phyloP scores from a whole-genome alignment of 2,888 invertebrate species.

The Standfussiana lucernea region DNA sequence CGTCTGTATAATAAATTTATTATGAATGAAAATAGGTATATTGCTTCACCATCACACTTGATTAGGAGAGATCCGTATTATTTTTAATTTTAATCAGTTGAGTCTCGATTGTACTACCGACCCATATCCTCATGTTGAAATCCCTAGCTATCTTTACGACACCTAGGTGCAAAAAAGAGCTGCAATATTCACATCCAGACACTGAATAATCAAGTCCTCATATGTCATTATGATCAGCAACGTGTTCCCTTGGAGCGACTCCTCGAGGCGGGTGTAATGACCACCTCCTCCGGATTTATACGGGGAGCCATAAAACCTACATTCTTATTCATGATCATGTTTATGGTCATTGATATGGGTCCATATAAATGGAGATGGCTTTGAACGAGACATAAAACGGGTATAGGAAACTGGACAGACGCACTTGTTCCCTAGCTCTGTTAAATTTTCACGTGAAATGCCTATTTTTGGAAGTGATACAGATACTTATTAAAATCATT shows the following conservation, averaged over 20 bases:
- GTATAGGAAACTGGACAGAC: conserved; percentile 64
- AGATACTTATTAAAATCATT: background rate
- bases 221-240: conserved; percentile 41
- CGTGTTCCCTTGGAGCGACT: conserved; percentile 21
- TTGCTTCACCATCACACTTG: background rate
- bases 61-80: too few relatives aligned
- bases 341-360: conserved; percentile 84
- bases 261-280: conserved; percentile 70
- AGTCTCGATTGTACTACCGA: background rate
- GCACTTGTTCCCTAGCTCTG: conserved; percentile 48
- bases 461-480: background rate
- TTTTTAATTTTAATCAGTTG: too few relatives aligned
- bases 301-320: conserved; percentile 78
- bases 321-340: conserved; percentile 84
- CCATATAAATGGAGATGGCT: conserved; percentile 74
- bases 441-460: conserved; percentile 29
- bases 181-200: background rate
- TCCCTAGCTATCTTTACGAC: background rate
- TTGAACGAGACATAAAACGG: conserved; percentile 71
- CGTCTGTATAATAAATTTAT: background rate
- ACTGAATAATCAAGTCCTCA: conserved; percentile 23
- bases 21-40: background rate
- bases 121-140: background rate
- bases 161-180: background rate
- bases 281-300: conserved; percentile 79